Percentiles rank a stretch among this genome's conserved stretches.
These are phyloP conservation scores for Tholera decimalis DNA, from an alignment of 2,888 invertebrate genomes.

Conservation along the genomic window DNA sequence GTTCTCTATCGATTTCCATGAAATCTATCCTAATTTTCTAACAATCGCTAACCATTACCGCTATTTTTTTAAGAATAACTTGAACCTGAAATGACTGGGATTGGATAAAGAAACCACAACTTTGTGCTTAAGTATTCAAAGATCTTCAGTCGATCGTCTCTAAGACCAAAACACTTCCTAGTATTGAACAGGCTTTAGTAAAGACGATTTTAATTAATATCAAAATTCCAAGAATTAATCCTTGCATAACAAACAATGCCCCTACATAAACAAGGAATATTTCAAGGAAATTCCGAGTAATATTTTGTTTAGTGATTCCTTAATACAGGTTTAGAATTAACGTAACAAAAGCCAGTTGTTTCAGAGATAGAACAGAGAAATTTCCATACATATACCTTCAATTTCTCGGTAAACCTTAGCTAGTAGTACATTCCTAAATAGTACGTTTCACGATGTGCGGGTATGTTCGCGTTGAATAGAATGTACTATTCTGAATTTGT, in stretches of 20 bases:
- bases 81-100: background rate
- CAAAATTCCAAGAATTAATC: conserved; percentile 9
- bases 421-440: background rate
- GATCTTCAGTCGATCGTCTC: background rate
- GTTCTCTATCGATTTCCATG: background rate
- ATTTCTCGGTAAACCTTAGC: conserved; percentile 14
- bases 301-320: conserved; percentile 8
- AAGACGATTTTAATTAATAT: conserved; percentile 13
- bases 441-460: background rate
- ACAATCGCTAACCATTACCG: background rate
- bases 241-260: background rate
- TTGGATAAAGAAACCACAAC: background rate
- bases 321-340: background rate
- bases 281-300: background rate
- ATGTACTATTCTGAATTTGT: conserved; percentile 8
- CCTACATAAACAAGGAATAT: conserved; percentile 10
- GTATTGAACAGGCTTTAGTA: background rate
- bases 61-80: background rate
- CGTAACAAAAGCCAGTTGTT: background rate
- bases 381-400: conserved; percentile 1
- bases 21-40: background rate
- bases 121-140: background rate
- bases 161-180: conserved; percentile 10
- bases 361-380: background rate
- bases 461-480: conserved; percentile 8